These are phyloP conservation scores for Alcedo quadribrachys DNA, from an alignment of 2,797 vertebrate species.

Conservation along the genomic window DNA sequence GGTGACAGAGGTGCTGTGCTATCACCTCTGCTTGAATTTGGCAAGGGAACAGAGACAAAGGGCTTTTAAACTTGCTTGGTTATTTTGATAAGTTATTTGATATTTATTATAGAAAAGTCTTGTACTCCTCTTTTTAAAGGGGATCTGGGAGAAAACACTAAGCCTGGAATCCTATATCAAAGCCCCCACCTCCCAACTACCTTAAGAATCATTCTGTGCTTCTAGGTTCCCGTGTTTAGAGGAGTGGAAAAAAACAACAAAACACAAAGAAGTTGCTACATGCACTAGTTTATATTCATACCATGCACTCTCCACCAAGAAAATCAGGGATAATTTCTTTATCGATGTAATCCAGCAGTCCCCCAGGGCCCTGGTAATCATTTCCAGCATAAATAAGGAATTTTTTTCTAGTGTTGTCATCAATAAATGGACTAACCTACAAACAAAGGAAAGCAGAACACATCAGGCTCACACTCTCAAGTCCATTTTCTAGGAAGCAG, in stretches of 20 bases:
- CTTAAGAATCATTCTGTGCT: neutral
- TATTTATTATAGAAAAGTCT: neutral
- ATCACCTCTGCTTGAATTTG: neutral
- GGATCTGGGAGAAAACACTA: neutral
- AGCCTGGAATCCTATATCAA: neutral
- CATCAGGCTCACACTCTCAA: neutral
- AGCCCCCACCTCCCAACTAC: neutral
- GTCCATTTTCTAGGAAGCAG: neutral
- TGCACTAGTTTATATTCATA: conserved; percentile 59
- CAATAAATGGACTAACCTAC: conserved; percentile 97
- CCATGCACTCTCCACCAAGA: conserved; percentile 97
- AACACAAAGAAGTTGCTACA: neutral
- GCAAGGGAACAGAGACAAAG: neutral
- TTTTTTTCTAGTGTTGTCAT: conserved; percentile 98
- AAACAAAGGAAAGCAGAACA: neutral
- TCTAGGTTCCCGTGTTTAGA: neutral
- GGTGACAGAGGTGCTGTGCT: neutral
- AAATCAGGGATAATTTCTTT: conserved; percentile 98
- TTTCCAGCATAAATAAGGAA: conserved; percentile 99
- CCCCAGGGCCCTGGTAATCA: conserved; percentile 96
- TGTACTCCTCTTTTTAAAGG: neutral
- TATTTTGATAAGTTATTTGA: neutral
- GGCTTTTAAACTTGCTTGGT: neutral
- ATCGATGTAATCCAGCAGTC: conserved; percentile 96
- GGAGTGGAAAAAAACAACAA: neutral